phyloP scores from a whole-genome alignment of 2,113 vertebrate species.

The Pyxicephalus adspersus region DNA sequence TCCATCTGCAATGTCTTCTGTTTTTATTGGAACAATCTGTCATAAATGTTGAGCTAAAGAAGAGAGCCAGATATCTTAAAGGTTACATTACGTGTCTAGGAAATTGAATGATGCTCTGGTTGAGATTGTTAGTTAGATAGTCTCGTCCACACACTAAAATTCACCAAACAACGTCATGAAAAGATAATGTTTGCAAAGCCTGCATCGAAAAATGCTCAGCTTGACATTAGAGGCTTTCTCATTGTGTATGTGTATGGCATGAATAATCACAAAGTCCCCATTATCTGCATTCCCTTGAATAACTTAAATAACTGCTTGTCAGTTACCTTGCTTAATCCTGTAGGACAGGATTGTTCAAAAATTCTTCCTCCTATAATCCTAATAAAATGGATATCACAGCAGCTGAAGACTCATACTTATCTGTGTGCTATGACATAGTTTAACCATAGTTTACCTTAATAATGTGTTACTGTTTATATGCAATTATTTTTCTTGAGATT shows the following conservation, averaged over 20 bases:
- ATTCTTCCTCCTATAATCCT: no score
- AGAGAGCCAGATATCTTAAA: constrained; percentile 43
- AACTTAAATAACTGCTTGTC: no score
- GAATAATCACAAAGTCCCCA: background rate
- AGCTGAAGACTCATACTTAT: no score
- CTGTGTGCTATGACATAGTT: no score
- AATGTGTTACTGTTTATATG: no score
- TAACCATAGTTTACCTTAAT: no score
- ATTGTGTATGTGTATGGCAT: background rate
- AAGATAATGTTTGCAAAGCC: constrained; percentile 24
- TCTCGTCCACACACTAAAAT: constrained; percentile 22
- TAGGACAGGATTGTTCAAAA: no score
- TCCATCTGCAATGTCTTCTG: constrained; percentile 19
- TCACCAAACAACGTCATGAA: constrained; percentile 1
- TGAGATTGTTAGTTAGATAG: constrained; percentile 31
- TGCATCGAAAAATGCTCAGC: constrained; percentile 13
- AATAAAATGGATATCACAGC: no score
- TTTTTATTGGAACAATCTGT: constrained; percentile 43
- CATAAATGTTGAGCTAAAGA: constrained; percentile 30
- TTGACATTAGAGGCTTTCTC: constrained; percentile 20
- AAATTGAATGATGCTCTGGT: constrained; percentile 26
- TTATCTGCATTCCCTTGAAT: background rate
- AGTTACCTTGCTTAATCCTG: no score
- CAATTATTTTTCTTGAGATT: no score
- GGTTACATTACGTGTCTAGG: constrained; percentile 38